Conservation (phyloP, 53 echinoderm and acorn worm species). For the Mesocentrotus franciscanus region DNA sequence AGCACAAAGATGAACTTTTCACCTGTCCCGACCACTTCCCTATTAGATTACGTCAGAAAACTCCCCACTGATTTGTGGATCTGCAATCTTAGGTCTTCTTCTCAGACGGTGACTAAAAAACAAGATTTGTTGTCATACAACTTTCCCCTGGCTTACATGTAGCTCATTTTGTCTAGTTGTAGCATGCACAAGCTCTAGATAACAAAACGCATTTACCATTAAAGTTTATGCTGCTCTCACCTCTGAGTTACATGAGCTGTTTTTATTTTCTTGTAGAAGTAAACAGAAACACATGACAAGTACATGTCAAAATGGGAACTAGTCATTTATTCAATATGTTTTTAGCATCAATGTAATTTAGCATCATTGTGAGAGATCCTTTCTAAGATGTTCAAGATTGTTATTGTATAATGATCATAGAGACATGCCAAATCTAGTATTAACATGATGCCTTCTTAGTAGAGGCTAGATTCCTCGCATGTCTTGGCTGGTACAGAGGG, state of each 20-base stretch:
- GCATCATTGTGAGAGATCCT: too few relatives aligned
- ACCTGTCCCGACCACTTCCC: constrained; percentile 35
- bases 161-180: neutral
- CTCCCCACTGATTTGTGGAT: neutral
- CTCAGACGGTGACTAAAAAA: neutral
- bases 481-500: neutral
- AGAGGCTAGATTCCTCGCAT: neutral
- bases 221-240: neutral
- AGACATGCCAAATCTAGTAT: neutral
- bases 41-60: constrained; percentile 28
- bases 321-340: neutral
- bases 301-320: too few relatives aligned
- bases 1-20: neutral
- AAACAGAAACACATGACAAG: too few relatives aligned
- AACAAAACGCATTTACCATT: neutral
- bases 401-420: neutral
- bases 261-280: too few relatives aligned
- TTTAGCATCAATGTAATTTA: neutral
- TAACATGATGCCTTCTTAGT: neutral
- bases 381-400: too few relatives aligned
- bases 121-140: neutral
- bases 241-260: too few relatives aligned
- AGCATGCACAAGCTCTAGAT: neutral
- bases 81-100: neutral
- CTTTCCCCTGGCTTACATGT: neutral